phyloP scores from a whole-genome alignment of 2,113 vertebrate genomes.

The Pteruthius melanotis region DNA sequence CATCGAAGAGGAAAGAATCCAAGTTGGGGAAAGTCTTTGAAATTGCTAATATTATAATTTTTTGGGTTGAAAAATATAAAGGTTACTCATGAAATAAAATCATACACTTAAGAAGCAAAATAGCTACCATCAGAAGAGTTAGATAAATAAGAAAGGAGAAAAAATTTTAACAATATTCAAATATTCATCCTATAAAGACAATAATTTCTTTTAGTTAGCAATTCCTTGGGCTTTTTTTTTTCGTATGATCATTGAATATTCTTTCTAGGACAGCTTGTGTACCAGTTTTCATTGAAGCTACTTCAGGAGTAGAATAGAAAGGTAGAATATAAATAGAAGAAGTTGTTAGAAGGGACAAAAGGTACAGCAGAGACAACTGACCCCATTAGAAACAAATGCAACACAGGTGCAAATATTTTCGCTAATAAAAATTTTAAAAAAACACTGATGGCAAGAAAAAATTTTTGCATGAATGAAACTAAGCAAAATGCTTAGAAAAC shows the following conservation, averaged over 20 bases:
- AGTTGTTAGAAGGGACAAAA: neutral
- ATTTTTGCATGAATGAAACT: neutral
- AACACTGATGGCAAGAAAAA: neutral
- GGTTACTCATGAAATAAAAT: neutral
- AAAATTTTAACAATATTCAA: neutral
- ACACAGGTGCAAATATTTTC: neutral
- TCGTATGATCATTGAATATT: neutral
- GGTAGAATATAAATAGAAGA: neutral
- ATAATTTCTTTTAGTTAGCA: neutral
- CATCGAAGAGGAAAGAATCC: neutral
- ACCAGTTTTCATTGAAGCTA: neutral
- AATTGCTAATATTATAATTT: neutral
- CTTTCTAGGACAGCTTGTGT: neutral
- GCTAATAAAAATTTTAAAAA: neutral
- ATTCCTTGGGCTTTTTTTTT: neutral
- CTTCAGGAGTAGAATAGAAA: neutral
- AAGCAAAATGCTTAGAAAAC: too few relatives aligned
- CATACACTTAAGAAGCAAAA: neutral
- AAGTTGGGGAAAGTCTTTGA: neutral
- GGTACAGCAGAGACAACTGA: neutral
- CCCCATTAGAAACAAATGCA: neutral
- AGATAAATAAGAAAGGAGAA: neutral
- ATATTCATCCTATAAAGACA: neutral
- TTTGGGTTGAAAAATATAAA: neutral
- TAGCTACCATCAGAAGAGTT: neutral